Base-by-base conservation (phyloP, 2,113 vertebrate genomes). In the Proteles cristata region DNA sequence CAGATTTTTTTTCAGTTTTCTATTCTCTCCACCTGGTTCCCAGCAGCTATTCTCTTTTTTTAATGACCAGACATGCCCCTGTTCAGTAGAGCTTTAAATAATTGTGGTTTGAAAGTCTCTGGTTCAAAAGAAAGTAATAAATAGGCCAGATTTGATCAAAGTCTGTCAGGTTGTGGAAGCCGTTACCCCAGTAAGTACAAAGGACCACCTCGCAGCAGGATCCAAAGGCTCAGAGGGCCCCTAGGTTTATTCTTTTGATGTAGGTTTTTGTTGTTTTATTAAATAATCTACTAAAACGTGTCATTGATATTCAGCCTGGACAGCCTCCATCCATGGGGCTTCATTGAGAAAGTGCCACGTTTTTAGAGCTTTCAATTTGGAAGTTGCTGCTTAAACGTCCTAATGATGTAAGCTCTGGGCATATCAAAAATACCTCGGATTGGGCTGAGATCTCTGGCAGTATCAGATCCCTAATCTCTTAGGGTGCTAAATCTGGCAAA, bases 241-340 rank as follows among this genome's bases (percentile, higher is more conserved):
- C 43, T 50, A 10, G 68, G 45, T 76, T 26, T 88, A 8, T 88
- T 55, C 87, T 89, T 97, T 94, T 96, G 96, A 97, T 95, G 66
- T 91, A 61, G 77, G 61, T 58, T 94, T 93, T 90, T 96, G 43
- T 96, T 97, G 92, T 97, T 97, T 97, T 95, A 73, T 96, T 97
- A 93, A 94, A 82, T 77, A 85, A 63, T n/a, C 2, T 15, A 50
- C 68, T 88, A 88, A 79, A 96, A 48, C 21, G 31, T 65, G 50
- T 81, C 53, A 55, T 16, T 69, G 87, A 66, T 73, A 53, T 85
- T 90, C 61, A 77, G 76, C 87, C 65, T 69, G 39, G 45, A 58
- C 26, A 68, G 43, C 23, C 71, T 25, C 16, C 14, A 0, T 33
- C n/a, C n/a, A 23, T 31, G 9, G 1, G 2, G 3, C 61, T 48